Percentiles rank a stretch among this genome's conserved stretches.
Evolutionary conservation across 2,797 vertebrate genomes (phyloP).

Genomic region (Spheniscus humboldti): DNA sequence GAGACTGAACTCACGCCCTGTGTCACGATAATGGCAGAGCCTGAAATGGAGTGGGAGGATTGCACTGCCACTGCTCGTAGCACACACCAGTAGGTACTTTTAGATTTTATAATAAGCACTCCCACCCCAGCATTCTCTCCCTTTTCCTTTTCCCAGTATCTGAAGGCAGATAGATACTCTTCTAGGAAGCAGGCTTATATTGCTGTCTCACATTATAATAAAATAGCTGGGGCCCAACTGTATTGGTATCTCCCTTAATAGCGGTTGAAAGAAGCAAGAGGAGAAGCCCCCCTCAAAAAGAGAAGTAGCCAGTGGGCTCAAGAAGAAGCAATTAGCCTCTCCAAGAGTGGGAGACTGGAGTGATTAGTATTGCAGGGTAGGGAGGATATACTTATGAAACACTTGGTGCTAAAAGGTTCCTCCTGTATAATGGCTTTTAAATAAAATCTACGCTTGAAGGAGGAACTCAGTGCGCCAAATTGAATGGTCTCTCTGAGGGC

Average conservation of each 20-base stretch:
- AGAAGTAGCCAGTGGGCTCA: background rate
- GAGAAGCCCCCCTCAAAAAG: background rate
- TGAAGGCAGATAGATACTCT: background rate
- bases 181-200: background rate
- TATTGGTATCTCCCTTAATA: background rate
- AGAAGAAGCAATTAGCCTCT: background rate
- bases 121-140: background rate
- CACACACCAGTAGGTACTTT: background rate
- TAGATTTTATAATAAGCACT: background rate
- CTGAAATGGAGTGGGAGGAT: background rate
- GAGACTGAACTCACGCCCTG: background rate
- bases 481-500: slow-evolving; percentile 10
- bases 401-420: background rate
- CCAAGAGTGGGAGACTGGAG: background rate
- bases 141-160: background rate
- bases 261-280: background rate
- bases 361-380: background rate
- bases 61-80: background rate
- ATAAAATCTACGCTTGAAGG: background rate
- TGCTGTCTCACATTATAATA: background rate
- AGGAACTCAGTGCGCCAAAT: background rate
- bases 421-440: background rate
- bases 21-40: background rate
- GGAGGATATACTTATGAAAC: background rate
- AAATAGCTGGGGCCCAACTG: background rate